A percentile compares a stretch with the other conserved stretches of the same genome.
phyloP scores from a whole-genome alignment of 1,140 invertebrate genomes.

The Drosophila pseudoananassae region DNA sequence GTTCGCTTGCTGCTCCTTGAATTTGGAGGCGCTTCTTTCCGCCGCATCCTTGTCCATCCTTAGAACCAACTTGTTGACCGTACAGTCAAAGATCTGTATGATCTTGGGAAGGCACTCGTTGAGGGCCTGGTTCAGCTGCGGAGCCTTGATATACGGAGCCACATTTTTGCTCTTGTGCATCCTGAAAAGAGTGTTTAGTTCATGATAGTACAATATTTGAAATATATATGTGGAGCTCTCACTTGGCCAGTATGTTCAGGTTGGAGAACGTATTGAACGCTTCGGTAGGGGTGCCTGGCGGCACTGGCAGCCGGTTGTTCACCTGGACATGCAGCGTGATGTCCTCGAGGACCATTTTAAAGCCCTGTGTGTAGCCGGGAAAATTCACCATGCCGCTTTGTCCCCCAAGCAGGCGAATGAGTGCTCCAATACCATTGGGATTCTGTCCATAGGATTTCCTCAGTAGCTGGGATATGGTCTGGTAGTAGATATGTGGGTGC shows the following conservation, averaged over 20 bases:
- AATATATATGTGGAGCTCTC: neutral
- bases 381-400: slow-evolving; percentile 84
- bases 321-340: slow-evolving; percentile 77
- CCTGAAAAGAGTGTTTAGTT: slow-evolving; percentile 20
- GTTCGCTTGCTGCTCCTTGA: slow-evolving; percentile 44
- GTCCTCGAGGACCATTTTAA: slow-evolving; percentile 84
- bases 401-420: slow-evolving; percentile 85
- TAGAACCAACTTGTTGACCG: slow-evolving; percentile 66
- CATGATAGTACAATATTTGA: neutral
- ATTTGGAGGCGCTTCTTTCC: slow-evolving; percentile 37
- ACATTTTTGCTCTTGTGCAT: slow-evolving; percentile 72
- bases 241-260: slow-evolving; percentile 70
- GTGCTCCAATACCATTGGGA: slow-evolving; percentile 83
- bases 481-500: slow-evolving; percentile 78
- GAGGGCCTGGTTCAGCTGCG: slow-evolving; percentile 55
- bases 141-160: slow-evolving; percentile 57
- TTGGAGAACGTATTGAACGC: slow-evolving; percentile 78
- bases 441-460: slow-evolving; percentile 65
- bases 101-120: slow-evolving; percentile 79
- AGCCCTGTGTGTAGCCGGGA: slow-evolving; percentile 84
- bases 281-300: slow-evolving; percentile 53
- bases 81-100: slow-evolving; percentile 78
- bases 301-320: slow-evolving; percentile 59
- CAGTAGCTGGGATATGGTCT: slow-evolving; percentile 78
- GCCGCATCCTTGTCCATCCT: slow-evolving; percentile 65